Evolutionary conservation across 1,140 invertebrate genomes (phyloP).

Genomic region (Phymastichus coffea): DNA sequence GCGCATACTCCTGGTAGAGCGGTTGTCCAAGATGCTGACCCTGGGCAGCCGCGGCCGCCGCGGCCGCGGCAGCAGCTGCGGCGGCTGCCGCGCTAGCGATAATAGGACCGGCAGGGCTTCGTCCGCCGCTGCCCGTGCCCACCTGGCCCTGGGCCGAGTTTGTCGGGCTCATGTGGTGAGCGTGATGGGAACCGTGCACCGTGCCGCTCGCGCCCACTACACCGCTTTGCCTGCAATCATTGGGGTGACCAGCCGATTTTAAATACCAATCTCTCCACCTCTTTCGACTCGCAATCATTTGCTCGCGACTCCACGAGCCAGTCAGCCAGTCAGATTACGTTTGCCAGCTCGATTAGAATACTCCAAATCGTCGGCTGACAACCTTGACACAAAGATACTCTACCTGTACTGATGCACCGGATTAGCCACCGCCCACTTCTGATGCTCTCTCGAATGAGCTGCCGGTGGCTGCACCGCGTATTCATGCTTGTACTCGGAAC

Average conservation of each 20-base stretch:
- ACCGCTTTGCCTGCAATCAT: constrained; percentile 53
- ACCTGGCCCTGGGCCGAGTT: not conserved
- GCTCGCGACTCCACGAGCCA: too few species aligned
- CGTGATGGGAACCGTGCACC: constrained; percentile 49
- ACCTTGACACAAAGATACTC: too few species aligned
- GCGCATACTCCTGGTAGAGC: constrained; percentile 54
- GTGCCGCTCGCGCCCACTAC: constrained; percentile 51
- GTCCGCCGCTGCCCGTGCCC: constrained; percentile 44
- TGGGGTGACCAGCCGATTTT: too few species aligned
- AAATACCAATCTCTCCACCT: too few species aligned
- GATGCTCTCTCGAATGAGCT: constrained; percentile 61
- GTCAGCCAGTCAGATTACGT: too few species aligned
- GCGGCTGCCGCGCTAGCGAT: too few species aligned
- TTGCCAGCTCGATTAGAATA: too few species aligned
- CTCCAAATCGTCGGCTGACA: too few species aligned
- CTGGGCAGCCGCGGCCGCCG: constrained; percentile 32
- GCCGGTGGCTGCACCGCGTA: constrained; percentile 66
- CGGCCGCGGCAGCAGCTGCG: constrained; percentile 40
- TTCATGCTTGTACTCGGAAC: constrained; percentile 59
- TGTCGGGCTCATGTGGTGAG: constrained; percentile 52
- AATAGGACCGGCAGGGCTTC: too few species aligned
- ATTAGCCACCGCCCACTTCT: constrained; percentile 61
- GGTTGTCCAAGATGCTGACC: constrained; percentile 54
- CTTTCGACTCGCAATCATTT: too few species aligned
- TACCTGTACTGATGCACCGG: constrained; percentile 63